Evolutionary conservation across 2,888 invertebrate genomes (phyloP).

Genomic region (Acrobasis consociella): DNA sequence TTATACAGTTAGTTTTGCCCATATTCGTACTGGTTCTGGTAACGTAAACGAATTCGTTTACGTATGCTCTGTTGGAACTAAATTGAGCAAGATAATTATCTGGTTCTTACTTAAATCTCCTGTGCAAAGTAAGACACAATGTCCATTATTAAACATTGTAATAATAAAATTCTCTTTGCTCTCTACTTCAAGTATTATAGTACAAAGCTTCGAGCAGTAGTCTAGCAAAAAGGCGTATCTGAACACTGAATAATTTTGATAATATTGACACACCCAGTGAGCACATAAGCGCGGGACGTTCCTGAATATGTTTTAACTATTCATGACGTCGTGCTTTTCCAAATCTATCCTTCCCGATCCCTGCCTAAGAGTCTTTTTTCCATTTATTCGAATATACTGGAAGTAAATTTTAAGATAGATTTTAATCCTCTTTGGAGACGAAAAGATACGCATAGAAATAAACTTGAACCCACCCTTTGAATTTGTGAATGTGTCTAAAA

Average conservation of each 20-base stretch:
- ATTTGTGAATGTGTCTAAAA: neutral
- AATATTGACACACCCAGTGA: neutral
- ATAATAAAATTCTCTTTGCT: too few relatives aligned
- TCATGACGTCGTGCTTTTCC: conserved; percentile 15
- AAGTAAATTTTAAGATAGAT: neutral
- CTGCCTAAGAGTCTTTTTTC: conserved; percentile 13
- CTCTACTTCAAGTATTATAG: too few relatives aligned
- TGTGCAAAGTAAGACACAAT: too few relatives aligned
- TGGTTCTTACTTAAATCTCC: too few relatives aligned
- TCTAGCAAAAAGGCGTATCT: neutral
- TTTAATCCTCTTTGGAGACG: conserved; percentile 3
- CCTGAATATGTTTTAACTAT: conserved; percentile 16
- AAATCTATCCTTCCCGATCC: conserved; percentile 9
- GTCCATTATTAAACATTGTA: too few relatives aligned
- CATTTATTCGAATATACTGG: conserved; percentile 3
- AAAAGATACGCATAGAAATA: neutral
- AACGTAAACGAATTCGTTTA: too few relatives aligned
- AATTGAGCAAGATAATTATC: too few relatives aligned
- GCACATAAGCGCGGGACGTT: conserved; percentile 9
- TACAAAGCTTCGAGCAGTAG: neutral
- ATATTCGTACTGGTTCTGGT: too few relatives aligned
- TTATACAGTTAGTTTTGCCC: too few relatives aligned
- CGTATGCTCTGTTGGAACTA: too few relatives aligned
- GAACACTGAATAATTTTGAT: neutral
- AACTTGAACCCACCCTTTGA: neutral